A percentile compares a stretch with the other conserved stretches of the same genome.
Conservation (phyloP, 2,888 invertebrate species). For the Meloe dianella region DNA sequence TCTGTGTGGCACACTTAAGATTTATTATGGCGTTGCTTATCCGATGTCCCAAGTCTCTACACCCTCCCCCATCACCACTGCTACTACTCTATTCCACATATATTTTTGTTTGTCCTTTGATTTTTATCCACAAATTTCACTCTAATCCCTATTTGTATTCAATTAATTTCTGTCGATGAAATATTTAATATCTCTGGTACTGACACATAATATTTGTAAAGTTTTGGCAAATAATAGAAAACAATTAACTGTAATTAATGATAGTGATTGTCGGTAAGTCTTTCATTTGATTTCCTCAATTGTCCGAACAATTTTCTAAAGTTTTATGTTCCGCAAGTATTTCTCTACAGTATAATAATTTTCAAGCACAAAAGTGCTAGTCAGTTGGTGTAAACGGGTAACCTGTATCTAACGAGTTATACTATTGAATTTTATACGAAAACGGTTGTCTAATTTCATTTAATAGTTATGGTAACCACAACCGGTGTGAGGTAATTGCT, state of each 20-base stretch:
- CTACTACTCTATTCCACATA: background rate
- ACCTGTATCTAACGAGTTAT: slow-evolving; percentile 34
- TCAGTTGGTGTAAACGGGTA: slow-evolving; percentile 30
- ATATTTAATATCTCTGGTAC: background rate
- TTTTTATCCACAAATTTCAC: slow-evolving; percentile 33
- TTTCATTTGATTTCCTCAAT: slow-evolving; percentile 12
- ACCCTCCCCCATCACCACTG: slow-evolving; percentile 11
- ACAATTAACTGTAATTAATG: slow-evolving; percentile 19
- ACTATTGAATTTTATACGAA: slow-evolving; percentile 37
- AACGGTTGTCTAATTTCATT: slow-evolving; percentile 41
- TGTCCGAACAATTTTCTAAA: slow-evolving; percentile 12
- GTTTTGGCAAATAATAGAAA: background rate
- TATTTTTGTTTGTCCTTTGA: slow-evolving; percentile 11
- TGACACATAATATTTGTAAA: background rate
- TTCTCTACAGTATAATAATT: slow-evolving; percentile 15
- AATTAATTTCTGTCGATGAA: slow-evolving; percentile 8
- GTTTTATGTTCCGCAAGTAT: slow-evolving; percentile 23
- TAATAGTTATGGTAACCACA: slow-evolving; percentile 13
- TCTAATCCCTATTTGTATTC: slow-evolving; percentile 16
- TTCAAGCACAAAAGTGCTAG: slow-evolving; percentile 18
- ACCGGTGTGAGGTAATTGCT: background rate
- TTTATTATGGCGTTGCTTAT: slow-evolving; percentile 48
- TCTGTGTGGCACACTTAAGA: slow-evolving; percentile 38
- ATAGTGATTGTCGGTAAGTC: background rate
- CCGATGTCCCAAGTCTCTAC: slow-evolving; percentile 38